Conservation (phyloP, 2,888 invertebrate genomes). For the Parnassius mnemosyne region DNA sequence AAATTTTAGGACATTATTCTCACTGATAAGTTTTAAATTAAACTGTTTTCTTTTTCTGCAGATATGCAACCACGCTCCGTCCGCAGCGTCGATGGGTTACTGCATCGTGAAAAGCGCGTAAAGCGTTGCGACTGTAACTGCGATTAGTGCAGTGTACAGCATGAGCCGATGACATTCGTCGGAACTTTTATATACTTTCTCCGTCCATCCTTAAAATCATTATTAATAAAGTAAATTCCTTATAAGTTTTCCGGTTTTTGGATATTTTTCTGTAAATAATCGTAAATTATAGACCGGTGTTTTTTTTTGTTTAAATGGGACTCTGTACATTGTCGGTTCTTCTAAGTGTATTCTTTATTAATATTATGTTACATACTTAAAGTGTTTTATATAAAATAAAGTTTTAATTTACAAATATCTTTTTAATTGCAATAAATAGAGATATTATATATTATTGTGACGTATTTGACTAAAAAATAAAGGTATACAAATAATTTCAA, state of each 20-base stretch:
- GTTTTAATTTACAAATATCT: constrained; percentile 21
- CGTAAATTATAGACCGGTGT: constrained; percentile 28
- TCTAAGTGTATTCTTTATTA: constrained; percentile 17
- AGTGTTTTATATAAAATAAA: constrained; percentile 15
- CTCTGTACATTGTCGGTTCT: constrained; percentile 19
- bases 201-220: constrained; percentile 35
- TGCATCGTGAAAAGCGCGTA: constrained; percentile 82
- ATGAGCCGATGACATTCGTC: constrained; percentile 33
- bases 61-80: constrained; percentile 89
- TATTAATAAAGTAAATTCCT: constrained; percentile 25
- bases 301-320: constrained; percentile 28
- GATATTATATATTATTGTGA: constrained; percentile 6
- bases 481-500: too few species aligned
- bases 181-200: constrained; percentile 34
- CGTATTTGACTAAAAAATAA: too few species aligned
- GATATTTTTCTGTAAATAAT: constrained; percentile 37
- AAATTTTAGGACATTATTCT: too few species aligned
- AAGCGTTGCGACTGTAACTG: constrained; percentile 89
- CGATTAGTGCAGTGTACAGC: constrained; percentile 58
- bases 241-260: constrained; percentile 36
- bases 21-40: too few species aligned
- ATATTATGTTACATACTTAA: constrained; percentile 4
- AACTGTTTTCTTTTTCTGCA: constrained; percentile 57
- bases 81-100: constrained; percentile 81
- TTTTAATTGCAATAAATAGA: constrained; percentile 30